Evolutionary conservation across 2,888 invertebrate species (phyloP).

Genomic region (Nowickia ferox): DNA sequence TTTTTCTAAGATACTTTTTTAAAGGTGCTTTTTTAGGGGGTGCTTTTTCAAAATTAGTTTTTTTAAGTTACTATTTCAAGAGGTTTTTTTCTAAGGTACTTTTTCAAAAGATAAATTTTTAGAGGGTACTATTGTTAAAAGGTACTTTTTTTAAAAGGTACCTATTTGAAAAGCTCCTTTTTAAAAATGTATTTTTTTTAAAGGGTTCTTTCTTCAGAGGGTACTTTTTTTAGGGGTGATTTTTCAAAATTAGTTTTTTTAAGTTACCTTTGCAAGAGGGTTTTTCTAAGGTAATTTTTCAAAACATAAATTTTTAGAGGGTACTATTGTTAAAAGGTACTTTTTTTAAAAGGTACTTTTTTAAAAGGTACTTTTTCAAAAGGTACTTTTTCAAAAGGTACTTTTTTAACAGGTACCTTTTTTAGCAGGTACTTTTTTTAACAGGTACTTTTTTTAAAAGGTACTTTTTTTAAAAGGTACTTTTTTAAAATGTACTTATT

Average conservation of each 20-base stretch:
- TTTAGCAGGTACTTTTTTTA: background rate
- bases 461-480: background rate
- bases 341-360: background rate
- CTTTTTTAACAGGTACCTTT: no score
- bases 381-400: background rate
- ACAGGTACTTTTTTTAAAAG: background rate
- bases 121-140: background rate
- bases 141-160: background rate
- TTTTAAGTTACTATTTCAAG: no score
- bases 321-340: background rate
- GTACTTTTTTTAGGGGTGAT: no score
- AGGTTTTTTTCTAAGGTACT: no score
- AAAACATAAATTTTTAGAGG: background rate
- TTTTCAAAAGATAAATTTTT: background rate
- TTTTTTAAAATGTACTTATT: background rate
- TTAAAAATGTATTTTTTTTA: background rate
- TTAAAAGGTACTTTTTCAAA: background rate
- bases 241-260: no score
- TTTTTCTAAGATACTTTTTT: no score
- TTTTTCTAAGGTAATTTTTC: no score
- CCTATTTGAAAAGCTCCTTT: no score
- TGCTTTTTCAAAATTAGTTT: no score
- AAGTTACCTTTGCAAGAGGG: no score
- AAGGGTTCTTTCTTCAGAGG: no score
- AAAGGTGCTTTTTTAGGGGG: no score